phyloP scores from a whole-genome alignment of 92 coral and sea anemone genomes.

The Zoanthus solanderi region DNA sequence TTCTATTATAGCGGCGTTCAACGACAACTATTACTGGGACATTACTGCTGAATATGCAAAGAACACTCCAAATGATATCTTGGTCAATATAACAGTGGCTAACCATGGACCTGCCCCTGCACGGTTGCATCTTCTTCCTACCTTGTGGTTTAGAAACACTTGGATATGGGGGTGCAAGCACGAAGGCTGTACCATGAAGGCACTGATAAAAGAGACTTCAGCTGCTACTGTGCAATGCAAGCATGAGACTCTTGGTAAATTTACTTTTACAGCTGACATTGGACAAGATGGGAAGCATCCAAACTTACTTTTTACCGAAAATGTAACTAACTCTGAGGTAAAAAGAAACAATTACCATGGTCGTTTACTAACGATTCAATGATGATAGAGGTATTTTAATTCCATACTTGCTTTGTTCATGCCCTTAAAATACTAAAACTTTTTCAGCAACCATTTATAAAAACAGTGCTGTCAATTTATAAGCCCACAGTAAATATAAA shows the following conservation, averaged over 20 bases:
- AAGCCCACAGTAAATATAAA: too few species aligned
- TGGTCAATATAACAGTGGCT: constrained; percentile 86
- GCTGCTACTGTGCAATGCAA: constrained; percentile 76
- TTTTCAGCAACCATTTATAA: too few species aligned
- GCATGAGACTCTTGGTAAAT: constrained; percentile 90
- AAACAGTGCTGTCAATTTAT: too few species aligned
- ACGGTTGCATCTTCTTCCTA: constrained; percentile 87
- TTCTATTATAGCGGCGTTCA: constrained; percentile 73
- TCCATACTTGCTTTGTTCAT: too few species aligned
- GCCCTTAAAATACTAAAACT: too few species aligned
- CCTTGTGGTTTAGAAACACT: constrained; percentile 96
- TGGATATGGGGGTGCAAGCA: constrained; percentile 99
- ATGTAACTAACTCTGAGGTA: constrained; percentile 93
- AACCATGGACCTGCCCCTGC: constrained; percentile 95
- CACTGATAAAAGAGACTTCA: constrained; percentile 73
- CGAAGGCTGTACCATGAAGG: constrained; percentile 94
- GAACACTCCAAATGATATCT: constrained; percentile 88
- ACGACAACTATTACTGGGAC: constrained; percentile 94
- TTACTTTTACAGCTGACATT: constrained; percentile 79
- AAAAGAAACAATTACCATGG: neutral
- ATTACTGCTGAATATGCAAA: constrained; percentile 95
- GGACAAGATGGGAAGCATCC: constrained; percentile 78
- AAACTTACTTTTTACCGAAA: constrained; percentile 90
- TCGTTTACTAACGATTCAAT: neutral
- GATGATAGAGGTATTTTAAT: too few species aligned